A percentile compares a stretch with the other conserved stretches of the same genome.
Conservation (phyloP, 2,113 vertebrate genomes). For the Oncorhynchus clarkii region DNA sequence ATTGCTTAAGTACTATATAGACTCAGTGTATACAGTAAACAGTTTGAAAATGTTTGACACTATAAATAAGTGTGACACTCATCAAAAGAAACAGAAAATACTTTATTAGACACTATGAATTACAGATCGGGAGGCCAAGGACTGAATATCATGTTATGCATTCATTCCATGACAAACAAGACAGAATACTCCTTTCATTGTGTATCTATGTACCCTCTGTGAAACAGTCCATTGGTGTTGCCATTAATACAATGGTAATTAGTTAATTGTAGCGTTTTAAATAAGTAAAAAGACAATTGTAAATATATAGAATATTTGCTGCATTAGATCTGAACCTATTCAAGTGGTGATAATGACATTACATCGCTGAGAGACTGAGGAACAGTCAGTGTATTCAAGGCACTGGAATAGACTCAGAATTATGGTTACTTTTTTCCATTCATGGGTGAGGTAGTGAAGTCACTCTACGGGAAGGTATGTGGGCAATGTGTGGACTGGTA, state of each 20-base stretch:
- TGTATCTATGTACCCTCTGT: constrained; percentile 34
- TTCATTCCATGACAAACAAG: constrained; percentile 67
- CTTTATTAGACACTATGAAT: constrained; percentile 90
- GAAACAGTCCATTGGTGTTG: constrained; percentile 78
- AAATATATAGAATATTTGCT: constrained; percentile 13
- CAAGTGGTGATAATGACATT: constrained; percentile 13
- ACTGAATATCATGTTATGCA: constrained; percentile 71
- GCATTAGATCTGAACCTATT: constrained; percentile 34
- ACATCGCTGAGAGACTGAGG: constrained; percentile 54
- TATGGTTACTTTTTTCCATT: constrained; percentile 38
- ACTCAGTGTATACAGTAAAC: too few species aligned
- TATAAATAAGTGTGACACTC: neutral
- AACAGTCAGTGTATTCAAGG: constrained; percentile 72
- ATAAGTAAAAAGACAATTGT: constrained; percentile 28
- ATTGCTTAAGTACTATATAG: too few species aligned
- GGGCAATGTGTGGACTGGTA: constrained; percentile 43
- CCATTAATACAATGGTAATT: constrained; percentile 78
- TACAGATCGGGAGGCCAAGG: constrained; percentile 75
- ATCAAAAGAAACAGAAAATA: constrained; percentile 75
- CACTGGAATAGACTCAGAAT: constrained; percentile 63
- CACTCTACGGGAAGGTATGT: constrained; percentile 51
- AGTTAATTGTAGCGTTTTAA: constrained; percentile 48
- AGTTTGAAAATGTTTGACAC: too few species aligned
- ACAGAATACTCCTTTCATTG: constrained; percentile 57
- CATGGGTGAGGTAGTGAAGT: constrained; percentile 65